Percentiles rank a stretch among this genome's conserved stretches.
phyloP scores from a whole-genome alignment of 2,888 invertebrate genomes.

The Torymus aiolomorphi region DNA sequence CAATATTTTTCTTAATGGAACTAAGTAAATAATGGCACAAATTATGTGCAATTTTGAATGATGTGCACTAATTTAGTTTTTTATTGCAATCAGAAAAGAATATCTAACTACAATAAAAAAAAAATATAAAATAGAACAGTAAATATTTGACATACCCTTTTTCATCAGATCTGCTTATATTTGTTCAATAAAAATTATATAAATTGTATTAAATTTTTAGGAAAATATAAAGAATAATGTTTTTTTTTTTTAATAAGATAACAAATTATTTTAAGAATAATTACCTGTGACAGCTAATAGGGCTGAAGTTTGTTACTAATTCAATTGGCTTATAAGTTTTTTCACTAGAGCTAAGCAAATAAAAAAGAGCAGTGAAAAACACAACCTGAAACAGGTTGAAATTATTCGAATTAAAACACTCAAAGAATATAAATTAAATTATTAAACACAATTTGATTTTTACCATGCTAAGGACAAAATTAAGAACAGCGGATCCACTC shows the following conservation, averaged over 20 bases:
- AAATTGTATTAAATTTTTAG: constrained; percentile 36
- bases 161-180: constrained; percentile 62
- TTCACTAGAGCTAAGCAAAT: constrained; percentile 91
- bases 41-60: constrained; percentile 1
- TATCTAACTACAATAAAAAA: constrained; percentile 44
- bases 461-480: constrained; percentile 90
- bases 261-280: constrained; percentile 38
- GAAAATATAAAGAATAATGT: constrained; percentile 1
- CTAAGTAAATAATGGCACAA: neutral
- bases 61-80: constrained; percentile 13
- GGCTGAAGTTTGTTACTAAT: constrained; percentile 88
- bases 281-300: constrained; percentile 82
- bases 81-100: constrained; percentile 42
- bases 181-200: constrained; percentile 50
- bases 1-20: neutral
- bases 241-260: constrained; percentile 8
- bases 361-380: constrained; percentile 97
- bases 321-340: constrained; percentile 95
- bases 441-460: constrained; percentile 56
- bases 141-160: constrained; percentile 64
- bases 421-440: neutral
- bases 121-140: constrained; percentile 14
- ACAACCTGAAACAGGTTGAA: constrained; percentile 83
- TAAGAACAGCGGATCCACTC: constrained; percentile 92
- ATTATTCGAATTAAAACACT: constrained; percentile 19